Evolutionary conservation across 2,797 vertebrate genomes (phyloP).

Genomic region (Pangasius macronema): DNA sequence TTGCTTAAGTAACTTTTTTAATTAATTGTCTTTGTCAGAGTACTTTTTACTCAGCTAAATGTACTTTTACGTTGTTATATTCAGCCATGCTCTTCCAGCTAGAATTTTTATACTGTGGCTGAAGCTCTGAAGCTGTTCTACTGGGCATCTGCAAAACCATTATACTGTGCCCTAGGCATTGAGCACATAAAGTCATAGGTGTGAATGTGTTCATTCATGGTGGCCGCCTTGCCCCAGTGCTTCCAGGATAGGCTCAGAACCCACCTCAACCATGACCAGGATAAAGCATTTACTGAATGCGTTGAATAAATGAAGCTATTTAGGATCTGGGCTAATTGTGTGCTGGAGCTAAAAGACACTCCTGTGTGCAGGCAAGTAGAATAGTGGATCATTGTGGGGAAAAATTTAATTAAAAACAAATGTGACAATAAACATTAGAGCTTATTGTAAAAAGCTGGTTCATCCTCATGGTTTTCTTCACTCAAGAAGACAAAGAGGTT

Average conservation of each 20-base stretch:
- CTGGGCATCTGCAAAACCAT: no score
- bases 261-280: not conserved
- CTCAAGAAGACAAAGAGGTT: no score
- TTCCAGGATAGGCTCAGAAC: not conserved
- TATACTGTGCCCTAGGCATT: no score
- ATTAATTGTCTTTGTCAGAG: not conserved
- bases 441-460: no score
- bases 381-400: not conserved
- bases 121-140: no score
- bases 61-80: no score
- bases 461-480: not conserved
- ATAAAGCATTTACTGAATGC: not conserved
- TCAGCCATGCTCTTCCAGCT: no score
- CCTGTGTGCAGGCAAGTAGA: not conserved
- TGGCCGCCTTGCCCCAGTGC: not conserved
- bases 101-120: no score
- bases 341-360: not conserved
- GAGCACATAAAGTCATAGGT: no score
- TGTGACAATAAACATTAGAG: not conserved
- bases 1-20: not conserved
- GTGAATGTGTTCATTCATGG: no score
- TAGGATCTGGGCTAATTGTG: not conserved
- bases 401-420: not conserved
- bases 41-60: not conserved
- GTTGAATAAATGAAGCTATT: not conserved